Evolutionary conservation across 2,797 vertebrate species (phyloP), one percentile per base, ranked within the genome.

Genomic region (Smutsia gigantea): DNA sequence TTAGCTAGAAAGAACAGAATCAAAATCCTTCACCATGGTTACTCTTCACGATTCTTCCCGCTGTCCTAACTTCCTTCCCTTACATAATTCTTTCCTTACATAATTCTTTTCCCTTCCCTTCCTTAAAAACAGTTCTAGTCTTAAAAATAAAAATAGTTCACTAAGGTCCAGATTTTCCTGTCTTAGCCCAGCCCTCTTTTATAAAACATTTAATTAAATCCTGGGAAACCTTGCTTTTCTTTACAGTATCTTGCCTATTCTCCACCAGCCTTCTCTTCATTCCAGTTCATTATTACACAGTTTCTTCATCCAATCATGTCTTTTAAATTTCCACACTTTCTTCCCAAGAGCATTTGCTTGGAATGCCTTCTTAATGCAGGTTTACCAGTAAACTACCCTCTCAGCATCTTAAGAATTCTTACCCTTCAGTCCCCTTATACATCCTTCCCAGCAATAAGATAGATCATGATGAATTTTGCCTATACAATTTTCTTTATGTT

Each of bases 1-100:
- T 86, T 83, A 93, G 13, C 19, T 39, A 82, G 13, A 77, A 96
- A 75, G 31, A 63, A 92, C 5, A 94, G 12, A 81, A 31, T 87
- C 59, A 42, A 63, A 42, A 53, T 42, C 17, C 74, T 95, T 92
- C 66, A 63, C 18, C 7, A 90, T 68, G 17, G 11, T 49, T 39
- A 42, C 37, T n/a, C n/a, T 46, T 46, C 23, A 87, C 49, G 64
- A 27, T 66, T 74, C 64, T 49, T 91, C 18, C 10, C 79, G 17
- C n/a, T 82, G 93, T 10, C 27, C 2, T 57, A 83, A 84, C 21
- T 90, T 87, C 6, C 25, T 12, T 37, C 82, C 29, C 75, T 75
- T 71, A 90, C 39, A 78, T 85, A 77, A 82, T 86, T 91, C 4
- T 34, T 89, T 14, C 66, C 10, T 59, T 9, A 49, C 7, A 5